Conservation (phyloP, 2,797 vertebrate species). For the Staurois parvus region DNA sequence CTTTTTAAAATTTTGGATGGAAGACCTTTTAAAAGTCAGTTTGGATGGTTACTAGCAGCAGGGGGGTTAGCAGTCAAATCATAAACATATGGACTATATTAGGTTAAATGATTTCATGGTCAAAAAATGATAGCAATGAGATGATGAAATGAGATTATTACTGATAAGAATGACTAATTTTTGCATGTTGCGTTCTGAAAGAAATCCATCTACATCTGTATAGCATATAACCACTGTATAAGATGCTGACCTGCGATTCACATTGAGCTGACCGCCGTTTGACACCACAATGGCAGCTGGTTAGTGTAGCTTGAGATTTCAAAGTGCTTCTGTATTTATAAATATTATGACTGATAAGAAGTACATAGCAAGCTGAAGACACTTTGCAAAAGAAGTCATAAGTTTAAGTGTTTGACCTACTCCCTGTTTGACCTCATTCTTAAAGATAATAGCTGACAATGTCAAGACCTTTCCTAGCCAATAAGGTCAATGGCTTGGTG, state of each 20-base stretch:
- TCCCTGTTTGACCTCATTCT: conserved; percentile 49
- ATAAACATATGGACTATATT: background rate
- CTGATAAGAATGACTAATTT: background rate
- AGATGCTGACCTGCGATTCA: conserved; percentile 76
- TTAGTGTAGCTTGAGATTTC: conserved; percentile 77
- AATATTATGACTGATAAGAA: conserved; percentile 81
- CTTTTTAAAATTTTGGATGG: background rate
- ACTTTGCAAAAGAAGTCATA: conserved; percentile 69
- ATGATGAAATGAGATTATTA: background rate
- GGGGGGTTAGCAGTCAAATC: background rate
- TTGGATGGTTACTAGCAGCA: background rate
- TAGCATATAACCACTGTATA: conserved; percentile 64
- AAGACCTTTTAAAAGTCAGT: background rate
- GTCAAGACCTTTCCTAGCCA: conserved; percentile 41
- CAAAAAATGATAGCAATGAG: background rate
- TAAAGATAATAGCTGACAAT: conserved; percentile 48
- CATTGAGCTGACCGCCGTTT: conserved; percentile 76
- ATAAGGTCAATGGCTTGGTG: conserved; percentile 44
- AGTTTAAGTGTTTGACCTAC: conserved; percentile 67
- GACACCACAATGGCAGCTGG: conserved; percentile 80
- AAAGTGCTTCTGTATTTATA: conserved; percentile 77
- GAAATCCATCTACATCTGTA: background rate
- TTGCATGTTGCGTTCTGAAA: background rate
- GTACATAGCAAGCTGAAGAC: conserved; percentile 70
- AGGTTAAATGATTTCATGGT: background rate